phyloP scores from a whole-genome alignment of 2,888 invertebrate species.

The Athripsodes cinereus region DNA sequence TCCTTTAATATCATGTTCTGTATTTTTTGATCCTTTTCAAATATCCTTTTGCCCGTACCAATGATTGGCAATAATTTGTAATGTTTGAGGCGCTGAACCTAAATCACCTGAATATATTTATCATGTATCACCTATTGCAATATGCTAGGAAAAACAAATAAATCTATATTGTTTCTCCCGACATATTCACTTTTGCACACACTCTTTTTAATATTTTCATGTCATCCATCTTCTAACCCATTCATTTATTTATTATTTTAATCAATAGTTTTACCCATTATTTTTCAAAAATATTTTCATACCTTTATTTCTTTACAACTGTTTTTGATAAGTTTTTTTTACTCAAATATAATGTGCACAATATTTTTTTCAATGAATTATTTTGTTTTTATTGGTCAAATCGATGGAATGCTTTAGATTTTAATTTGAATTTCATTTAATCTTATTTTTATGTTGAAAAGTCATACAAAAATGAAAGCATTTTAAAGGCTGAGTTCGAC shows the following conservation, averaged over 20 bases:
- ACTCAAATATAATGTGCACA: background rate
- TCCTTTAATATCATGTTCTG: constrained; percentile 4
- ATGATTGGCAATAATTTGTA: constrained; percentile 25
- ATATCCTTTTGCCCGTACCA: constrained; percentile 15
- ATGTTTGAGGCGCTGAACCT: constrained; percentile 27
- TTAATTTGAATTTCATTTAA: background rate
- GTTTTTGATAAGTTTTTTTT: background rate
- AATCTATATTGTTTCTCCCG: constrained; percentile 15
- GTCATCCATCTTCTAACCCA: too few species aligned
- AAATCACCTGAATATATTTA: constrained; percentile 21
- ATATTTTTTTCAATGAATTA: background rate
- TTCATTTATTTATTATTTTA: too few species aligned
- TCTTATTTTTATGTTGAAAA: background rate
- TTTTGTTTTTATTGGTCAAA: background rate
- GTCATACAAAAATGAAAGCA: background rate
- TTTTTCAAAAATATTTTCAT: too few species aligned
- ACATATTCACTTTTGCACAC: constrained; percentile 19
- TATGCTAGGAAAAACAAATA: constrained; percentile 8
- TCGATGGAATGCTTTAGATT: background rate
- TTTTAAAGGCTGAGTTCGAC: background rate
- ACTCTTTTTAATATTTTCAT: too few species aligned
- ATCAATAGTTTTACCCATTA: too few species aligned
- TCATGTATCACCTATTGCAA: constrained; percentile 18
- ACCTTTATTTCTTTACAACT: background rate
- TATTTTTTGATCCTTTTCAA: constrained; percentile 14